Conservation (phyloP, 2,797 vertebrate genomes). For the Hypotaenidia okinawae region DNA sequence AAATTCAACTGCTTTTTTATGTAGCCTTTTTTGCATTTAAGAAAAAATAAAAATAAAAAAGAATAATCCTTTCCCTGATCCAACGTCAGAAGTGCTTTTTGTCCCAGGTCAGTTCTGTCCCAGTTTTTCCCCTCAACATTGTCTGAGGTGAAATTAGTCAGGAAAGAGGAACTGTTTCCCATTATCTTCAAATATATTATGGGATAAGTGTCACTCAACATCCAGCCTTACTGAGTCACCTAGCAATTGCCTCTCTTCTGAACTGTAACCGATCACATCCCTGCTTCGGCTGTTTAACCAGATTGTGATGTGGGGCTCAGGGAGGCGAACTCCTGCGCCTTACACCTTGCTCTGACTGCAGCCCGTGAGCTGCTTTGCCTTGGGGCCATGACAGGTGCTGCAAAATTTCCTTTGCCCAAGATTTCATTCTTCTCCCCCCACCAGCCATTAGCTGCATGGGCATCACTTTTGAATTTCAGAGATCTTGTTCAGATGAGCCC, state of each 20-base stretch:
- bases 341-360: not conserved
- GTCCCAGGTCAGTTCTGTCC: not conserved
- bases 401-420: not conserved
- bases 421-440: not conserved
- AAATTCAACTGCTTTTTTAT: not conserved
- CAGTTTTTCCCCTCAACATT: accelerated
- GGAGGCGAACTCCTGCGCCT: not conserved
- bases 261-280: not conserved
- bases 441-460: not conserved
- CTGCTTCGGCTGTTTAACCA: not conserved
- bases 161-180: not conserved
- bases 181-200: not conserved
- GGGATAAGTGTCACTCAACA: not conserved
- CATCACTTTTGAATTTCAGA: not conserved
- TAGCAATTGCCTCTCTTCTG: not conserved
- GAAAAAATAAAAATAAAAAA: not conserved
- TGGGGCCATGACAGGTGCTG: not conserved
- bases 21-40: not conserved
- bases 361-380: not conserved
- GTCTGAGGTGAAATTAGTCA: not conserved
- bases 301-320: not conserved
- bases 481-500: not conserved
- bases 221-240: not conserved
- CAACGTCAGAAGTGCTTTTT: not conserved
- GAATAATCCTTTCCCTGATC: not conserved